Base-by-base conservation (phyloP, 2,888 invertebrate genomes). In the Julus scanicus region DNA sequence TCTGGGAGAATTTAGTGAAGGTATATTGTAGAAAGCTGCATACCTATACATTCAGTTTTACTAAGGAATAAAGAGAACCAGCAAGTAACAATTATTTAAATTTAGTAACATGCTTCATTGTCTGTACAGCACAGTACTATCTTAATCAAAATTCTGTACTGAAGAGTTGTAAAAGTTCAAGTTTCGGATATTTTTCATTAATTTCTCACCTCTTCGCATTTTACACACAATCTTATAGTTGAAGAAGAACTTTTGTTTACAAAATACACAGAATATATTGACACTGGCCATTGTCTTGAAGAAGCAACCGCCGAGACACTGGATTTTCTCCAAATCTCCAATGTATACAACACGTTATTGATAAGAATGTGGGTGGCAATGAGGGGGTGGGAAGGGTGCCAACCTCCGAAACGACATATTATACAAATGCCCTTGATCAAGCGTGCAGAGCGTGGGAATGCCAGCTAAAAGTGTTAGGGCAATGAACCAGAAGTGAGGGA, bases 401-500 rank as follows among this genome's bases (percentile, higher is more conserved):
- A 71, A 29, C 63, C 63, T 71, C 63, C 63, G 5, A 71, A 71
- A 71, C 63, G 63, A 71, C 63, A 71, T 71, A 71, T 71, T 71
- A 71, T 71, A 71, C 63, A 71, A 71, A 71, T 71, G 20, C 63
- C 63, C 63, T 71, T 71, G 63, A 71, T 71, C 17, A 71, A 71
- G 63, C 11, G 63, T 71, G 63, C 63, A 71, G 63, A 71, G 63
- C 63, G 63, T 71, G 63, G 63, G 63, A 71, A 71, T 71, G 63
- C 63, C 20, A 71, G 63, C 20, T 8, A 71, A 20, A 71, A 71
- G 63, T 71, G 20, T 71, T 71, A 29, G 63, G 63, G 63, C 63
- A 71, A 71, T 71, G 63, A 71, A 71, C 63, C 63, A 71, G 63
- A 29, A 71, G 63, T 71, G 63, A 71, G 63, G 63, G 63, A 71